Conservation (phyloP, 1,140 invertebrate species). For the Dendrolimus punctatus region DNA sequence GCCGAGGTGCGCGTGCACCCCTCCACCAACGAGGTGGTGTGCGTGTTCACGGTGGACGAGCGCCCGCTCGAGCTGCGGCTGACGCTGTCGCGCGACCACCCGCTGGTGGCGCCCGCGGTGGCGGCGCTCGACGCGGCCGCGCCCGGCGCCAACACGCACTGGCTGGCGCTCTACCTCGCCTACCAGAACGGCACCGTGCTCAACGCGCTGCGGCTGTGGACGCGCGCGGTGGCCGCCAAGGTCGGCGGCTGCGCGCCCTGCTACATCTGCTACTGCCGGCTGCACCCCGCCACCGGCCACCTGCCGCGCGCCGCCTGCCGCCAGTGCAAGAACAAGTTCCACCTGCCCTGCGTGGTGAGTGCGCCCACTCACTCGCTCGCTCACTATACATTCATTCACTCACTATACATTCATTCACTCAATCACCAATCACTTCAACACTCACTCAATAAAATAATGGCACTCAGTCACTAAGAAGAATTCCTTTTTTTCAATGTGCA, state of each 20-base stretch:
- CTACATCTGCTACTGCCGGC: slow-evolving; percentile 52
- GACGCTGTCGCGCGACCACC: slow-evolving; percentile 25
- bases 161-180: slow-evolving; percentile 30
- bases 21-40: slow-evolving; percentile 22
- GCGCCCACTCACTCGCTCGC: not conserved
- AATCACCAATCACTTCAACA: too few relatives aligned
- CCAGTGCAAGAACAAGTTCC: slow-evolving; percentile 44
- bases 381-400: too few relatives aligned
- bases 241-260: slow-evolving; percentile 35
- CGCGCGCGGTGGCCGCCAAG: slow-evolving; percentile 15
- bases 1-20: slow-evolving; percentile 18
- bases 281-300: slow-evolving; percentile 27
- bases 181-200: slow-evolving; percentile 40
- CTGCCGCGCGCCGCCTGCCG: slow-evolving; percentile 32
- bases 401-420: too few relatives aligned
- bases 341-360: slow-evolving; percentile 36
- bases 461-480: too few relatives aligned
- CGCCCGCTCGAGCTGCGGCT: slow-evolving; percentile 24
- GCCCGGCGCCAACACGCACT: slow-evolving; percentile 15
- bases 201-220: slow-evolving; percentile 39
- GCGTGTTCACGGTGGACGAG: slow-evolving; percentile 24
- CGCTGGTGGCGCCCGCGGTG: slow-evolving; percentile 17
- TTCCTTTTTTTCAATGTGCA: too few relatives aligned
- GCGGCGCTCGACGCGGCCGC: slow-evolving; percentile 5
- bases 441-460: too few relatives aligned